Conservation (phyloP, 2,113 vertebrate genomes). For the Vulpes lagopus region DNA sequence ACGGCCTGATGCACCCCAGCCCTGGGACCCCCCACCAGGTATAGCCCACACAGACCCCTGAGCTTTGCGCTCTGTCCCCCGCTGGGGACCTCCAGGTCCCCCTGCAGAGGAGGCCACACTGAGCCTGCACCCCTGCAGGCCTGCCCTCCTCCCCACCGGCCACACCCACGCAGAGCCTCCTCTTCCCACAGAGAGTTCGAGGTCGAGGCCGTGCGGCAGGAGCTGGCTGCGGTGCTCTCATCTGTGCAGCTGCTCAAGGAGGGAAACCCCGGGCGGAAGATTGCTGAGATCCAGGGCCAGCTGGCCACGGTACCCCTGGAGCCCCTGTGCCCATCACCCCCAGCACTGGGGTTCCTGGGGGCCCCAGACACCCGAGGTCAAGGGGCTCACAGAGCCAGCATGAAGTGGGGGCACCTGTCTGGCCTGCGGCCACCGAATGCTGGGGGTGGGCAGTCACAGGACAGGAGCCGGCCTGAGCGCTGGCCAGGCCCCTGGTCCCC, state of each 20-base stretch:
- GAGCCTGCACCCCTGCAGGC: background rate
- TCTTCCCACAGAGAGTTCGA: conserved; percentile 57
- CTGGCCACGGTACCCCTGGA: conserved; percentile 69
- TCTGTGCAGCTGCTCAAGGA: conserved; percentile 73
- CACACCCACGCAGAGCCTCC: background rate
- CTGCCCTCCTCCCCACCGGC: background rate
- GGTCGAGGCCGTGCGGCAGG: background rate
- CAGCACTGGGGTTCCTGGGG: background rate
- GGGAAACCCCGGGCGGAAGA: conserved; percentile 40
- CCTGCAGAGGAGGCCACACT: background rate
- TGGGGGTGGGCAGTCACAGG: fast-evolving
- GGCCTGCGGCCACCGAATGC: no score
- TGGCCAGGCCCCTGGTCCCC: background rate
- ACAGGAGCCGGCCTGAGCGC: fast-evolving
- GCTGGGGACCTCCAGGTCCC: background rate
- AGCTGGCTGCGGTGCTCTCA: conserved; percentile 60
- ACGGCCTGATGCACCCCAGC: no score
- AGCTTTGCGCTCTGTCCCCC: background rate
- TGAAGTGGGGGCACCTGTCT: background rate
- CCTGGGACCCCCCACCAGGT: no score
- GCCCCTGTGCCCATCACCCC: background rate
- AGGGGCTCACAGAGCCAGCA: background rate
- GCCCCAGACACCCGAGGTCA: background rate
- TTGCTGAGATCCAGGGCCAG: conserved; percentile 76
- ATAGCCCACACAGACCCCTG: background rate